Conservation (phyloP, 92 coral and sea anemone genomes). For the Galaxea fascicularis region DNA sequence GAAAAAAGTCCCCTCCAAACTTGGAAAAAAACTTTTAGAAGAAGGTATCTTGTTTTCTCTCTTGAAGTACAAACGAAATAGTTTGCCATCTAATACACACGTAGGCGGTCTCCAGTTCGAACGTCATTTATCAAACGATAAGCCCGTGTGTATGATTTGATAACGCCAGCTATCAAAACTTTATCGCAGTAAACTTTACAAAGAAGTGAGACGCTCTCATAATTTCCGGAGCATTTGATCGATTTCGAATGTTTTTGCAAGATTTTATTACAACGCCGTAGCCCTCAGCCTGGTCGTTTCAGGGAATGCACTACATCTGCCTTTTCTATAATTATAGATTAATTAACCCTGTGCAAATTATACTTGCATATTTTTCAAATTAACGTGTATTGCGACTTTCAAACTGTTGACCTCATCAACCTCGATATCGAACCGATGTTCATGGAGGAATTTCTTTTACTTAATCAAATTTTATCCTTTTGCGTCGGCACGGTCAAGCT, state of each 20-base stretch:
- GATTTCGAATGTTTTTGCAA: background rate
- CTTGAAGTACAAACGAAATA: no score
- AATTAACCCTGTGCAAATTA: background rate
- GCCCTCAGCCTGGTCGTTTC: background rate
- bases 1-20: background rate
- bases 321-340: no score
- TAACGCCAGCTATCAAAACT: background rate
- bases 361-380: background rate
- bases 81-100: background rate
- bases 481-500: no score
- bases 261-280: background rate
- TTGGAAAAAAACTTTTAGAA: no score
- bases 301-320: no score
- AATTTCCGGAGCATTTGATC: slow-evolving; percentile 6
- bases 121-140: background rate
- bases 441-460: background rate
- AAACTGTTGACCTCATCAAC: background rate
- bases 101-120: background rate
- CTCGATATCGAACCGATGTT: background rate
- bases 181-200: slow-evolving; percentile 6
- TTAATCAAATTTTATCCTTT: no score
- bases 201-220: background rate
- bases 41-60: no score
- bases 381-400: background rate
- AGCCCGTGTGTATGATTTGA: slow-evolving; percentile 9